These are phyloP conservation scores for Homarus americanus DNA, from an alignment of 1,140 invertebrate species.

Conservation along the genomic window DNA sequence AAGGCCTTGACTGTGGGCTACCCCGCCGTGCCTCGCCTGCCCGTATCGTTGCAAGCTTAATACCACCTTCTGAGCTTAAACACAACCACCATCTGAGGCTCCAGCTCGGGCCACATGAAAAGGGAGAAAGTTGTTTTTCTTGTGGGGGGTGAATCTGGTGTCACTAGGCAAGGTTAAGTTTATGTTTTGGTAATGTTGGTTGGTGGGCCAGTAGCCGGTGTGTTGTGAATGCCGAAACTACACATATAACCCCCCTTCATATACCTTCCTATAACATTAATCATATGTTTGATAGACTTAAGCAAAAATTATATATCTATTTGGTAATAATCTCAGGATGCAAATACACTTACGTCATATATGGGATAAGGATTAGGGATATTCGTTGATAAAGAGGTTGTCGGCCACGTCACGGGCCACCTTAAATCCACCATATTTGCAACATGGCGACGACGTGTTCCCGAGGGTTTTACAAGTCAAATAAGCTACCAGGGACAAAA, in stretches of 20 bases:
- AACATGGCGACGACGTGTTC: constrained; percentile 23
- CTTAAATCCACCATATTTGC: constrained; percentile 35
- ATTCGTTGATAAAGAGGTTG: not conserved
- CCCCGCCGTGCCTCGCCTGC: not conserved
- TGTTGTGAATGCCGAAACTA: not conserved
- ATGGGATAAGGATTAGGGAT: not conserved
- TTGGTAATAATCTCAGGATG: too few relatives aligned
- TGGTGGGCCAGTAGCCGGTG: not conserved
- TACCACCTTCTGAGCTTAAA: not conserved
- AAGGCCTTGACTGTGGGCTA: not conserved
- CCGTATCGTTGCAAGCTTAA: not conserved
- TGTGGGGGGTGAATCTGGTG: not conserved
- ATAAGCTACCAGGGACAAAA: not conserved
- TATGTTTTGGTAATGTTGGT: not conserved
- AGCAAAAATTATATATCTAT: not conserved
- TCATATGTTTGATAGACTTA: not conserved
- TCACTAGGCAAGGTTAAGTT: not conserved
- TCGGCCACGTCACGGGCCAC: constrained; percentile 26
- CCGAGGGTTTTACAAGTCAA: not conserved
- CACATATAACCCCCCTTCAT: not conserved
- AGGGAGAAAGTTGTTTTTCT: not conserved
- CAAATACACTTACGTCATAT: not conserved
- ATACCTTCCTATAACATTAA: not conserved
- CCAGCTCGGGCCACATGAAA: not conserved
- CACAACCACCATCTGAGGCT: not conserved